These are phyloP conservation scores for Cercocebus atys DNA, from an alignment of 2,113 vertebrate species.

Conservation along the genomic window DNA sequence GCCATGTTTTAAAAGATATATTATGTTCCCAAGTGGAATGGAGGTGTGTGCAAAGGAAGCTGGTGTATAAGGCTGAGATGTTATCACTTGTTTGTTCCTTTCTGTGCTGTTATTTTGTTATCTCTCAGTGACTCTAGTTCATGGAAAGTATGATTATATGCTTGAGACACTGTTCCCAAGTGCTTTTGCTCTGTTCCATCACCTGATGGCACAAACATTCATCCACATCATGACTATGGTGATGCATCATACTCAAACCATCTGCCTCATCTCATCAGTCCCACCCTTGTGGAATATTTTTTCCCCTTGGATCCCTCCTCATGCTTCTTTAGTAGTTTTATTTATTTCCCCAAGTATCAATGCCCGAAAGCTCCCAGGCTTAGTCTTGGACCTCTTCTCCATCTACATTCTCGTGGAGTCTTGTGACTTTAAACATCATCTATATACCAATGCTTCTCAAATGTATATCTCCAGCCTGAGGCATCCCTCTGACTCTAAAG, in stretches of 20 bases:
- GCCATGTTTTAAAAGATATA: too few relatives aligned
- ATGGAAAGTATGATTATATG: not conserved
- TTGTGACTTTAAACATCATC: not conserved
- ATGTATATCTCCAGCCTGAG: not conserved
- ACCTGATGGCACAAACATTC: too few relatives aligned
- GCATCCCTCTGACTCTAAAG: not conserved
- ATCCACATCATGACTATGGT: not conserved
- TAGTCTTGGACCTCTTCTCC: not conserved
- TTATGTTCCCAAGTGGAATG: too few relatives aligned
- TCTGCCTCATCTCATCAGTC: not conserved
- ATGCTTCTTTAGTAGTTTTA: too few relatives aligned
- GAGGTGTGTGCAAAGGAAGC: not conserved
- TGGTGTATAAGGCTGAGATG: not conserved
- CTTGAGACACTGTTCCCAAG: not conserved
- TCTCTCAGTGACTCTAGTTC: not conserved
- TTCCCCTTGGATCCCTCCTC: not conserved
- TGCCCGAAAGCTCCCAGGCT: not conserved
- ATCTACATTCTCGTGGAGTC: too few relatives aligned
- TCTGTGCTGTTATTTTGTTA: not conserved
- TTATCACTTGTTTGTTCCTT: not conserved
- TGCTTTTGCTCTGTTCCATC: too few relatives aligned
- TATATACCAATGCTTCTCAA: not conserved
- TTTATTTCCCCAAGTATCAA: not conserved
- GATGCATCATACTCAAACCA: accelerated
- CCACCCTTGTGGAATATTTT: not conserved